These are phyloP conservation scores for Podabrus alpinus DNA, from an alignment of 2,888 invertebrate species.

Conservation along the genomic window DNA sequence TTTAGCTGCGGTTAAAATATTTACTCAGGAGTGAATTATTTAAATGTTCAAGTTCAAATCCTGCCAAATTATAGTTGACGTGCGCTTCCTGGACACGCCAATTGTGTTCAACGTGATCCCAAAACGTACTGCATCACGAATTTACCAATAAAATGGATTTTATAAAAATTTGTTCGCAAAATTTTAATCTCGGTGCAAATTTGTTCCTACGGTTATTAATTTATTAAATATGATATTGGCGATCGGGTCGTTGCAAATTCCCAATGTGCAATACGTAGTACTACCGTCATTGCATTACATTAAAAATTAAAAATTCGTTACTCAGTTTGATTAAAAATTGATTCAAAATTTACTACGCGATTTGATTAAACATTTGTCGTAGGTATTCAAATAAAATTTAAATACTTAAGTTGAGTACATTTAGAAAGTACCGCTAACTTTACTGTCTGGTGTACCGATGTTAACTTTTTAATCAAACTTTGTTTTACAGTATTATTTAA, in stretches of 20 bases:
- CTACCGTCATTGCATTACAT: neutral
- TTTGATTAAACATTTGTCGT: neutral
- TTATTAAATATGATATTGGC: neutral
- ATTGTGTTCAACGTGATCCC: neutral
- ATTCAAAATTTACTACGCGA: neutral
- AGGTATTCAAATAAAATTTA: neutral
- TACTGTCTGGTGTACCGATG: neutral
- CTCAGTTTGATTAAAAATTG: neutral
- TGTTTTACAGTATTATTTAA: neutral
- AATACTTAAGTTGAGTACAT: no score
- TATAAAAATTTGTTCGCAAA: neutral
- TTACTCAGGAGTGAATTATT: neutral
- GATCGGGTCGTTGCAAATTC: neutral
- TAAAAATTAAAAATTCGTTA: neutral
- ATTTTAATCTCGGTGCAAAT: neutral
- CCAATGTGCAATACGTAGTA: neutral
- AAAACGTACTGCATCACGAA: neutral
- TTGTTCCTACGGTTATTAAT: neutral
- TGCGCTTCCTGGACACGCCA: neutral
- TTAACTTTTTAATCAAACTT: neutral
- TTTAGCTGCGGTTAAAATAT: neutral
- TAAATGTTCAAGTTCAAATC: neutral
- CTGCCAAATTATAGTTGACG: neutral
- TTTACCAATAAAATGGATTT: neutral
- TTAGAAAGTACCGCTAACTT: no score